phyloP scores from a whole-genome alignment of 2,888 invertebrate genomes.

The Orthosia incerta region DNA sequence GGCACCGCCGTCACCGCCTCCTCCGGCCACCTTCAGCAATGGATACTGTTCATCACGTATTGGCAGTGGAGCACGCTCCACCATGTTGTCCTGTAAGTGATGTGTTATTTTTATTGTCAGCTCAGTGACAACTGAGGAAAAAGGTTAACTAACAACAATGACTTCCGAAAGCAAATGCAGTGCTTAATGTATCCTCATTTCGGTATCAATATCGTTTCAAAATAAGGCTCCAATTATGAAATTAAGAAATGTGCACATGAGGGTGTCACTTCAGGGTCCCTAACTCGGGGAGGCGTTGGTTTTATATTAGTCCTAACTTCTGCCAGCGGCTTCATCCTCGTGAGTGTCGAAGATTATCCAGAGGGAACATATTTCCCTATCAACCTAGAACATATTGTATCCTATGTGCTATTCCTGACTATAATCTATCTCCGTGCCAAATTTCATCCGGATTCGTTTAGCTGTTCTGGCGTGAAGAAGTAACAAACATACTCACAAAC shows the following conservation, averaged over 20 bases:
- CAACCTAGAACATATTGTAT: too few relatives aligned
- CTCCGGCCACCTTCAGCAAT: slow-evolving; percentile 80
- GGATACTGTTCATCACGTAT: slow-evolving; percentile 83
- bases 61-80: slow-evolving; percentile 71
- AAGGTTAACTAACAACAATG: neutral
- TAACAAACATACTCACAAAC: too few relatives aligned
- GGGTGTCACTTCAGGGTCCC: neutral
- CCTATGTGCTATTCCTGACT: too few relatives aligned
- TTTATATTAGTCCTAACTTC: too few relatives aligned
- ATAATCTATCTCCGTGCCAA: too few relatives aligned
- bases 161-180: neutral
- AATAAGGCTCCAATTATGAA: neutral
- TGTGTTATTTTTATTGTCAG: slow-evolving; percentile 9
- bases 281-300: neutral
- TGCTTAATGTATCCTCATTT: neutral
- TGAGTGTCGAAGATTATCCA: too few relatives aligned
- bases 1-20: slow-evolving; percentile 73
- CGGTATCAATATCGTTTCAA: neutral
- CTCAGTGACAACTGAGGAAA: too few relatives aligned
- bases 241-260: neutral
- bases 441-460: too few relatives aligned
- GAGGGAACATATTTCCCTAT: too few relatives aligned
- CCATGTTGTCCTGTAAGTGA: slow-evolving; percentile 65
- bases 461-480: too few relatives aligned
- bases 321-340: too few relatives aligned